Percentiles rank a stretch among this genome's conserved stretches.
phyloP scores from a whole-genome alignment of 2,888 invertebrate species.

The Antheraea yamamai region DNA sequence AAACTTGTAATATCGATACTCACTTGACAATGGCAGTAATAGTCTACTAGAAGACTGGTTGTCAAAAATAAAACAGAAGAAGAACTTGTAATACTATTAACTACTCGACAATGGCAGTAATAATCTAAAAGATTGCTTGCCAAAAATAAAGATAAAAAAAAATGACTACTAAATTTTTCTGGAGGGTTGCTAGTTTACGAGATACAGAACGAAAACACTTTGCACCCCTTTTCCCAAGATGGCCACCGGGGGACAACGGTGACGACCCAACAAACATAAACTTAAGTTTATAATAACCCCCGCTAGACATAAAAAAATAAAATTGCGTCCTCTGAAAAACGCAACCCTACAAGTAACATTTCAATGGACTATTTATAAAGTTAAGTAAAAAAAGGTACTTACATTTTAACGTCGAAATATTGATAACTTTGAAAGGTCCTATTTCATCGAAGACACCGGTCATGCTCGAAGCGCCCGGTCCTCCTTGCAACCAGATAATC shows the following conservation, averaged over 20 bases:
- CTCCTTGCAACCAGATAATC: conserved; percentile 95
- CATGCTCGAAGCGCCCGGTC: conserved; percentile 88
- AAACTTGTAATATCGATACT: too few species aligned
- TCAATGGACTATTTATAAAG: background rate
- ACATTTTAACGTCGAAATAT: conserved; percentile 42
- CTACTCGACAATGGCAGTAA: too few species aligned
- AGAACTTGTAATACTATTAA: too few species aligned
- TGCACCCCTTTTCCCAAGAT: background rate
- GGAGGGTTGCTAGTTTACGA: background rate
- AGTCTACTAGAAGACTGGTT: too few species aligned
- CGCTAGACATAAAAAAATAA: too few species aligned
- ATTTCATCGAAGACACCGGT: conserved; percentile 70
- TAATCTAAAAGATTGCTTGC: too few species aligned
- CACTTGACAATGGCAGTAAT: too few species aligned
- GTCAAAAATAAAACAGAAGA: too few species aligned
- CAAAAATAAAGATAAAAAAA: too few species aligned
- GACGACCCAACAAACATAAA: background rate
- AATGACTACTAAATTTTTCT: too few species aligned
- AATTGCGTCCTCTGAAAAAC: too few species aligned
- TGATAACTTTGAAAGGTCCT: conserved; percentile 58
- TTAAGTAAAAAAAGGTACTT: conserved; percentile 29
- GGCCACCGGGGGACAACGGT: background rate
- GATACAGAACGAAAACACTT: background rate
- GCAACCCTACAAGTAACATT: too few species aligned
- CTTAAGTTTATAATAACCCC: background rate